Percentiles rank a stretch among this genome's conserved stretches.
phyloP scores from a whole-genome alignment of 2,113 vertebrate species.

The Callaeas wilsoni region DNA sequence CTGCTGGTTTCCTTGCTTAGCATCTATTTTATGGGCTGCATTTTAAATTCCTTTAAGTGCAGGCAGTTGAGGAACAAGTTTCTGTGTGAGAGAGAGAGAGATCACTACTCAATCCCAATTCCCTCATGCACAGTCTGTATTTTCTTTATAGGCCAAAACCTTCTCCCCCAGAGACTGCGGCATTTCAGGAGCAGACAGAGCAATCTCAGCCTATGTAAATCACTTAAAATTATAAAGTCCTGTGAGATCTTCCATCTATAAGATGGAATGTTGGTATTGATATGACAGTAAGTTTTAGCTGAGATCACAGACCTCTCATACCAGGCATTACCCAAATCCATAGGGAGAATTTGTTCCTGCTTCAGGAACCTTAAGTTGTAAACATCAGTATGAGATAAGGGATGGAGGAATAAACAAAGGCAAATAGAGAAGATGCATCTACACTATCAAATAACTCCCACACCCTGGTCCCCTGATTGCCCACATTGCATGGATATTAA shows the following conservation, averaged over 20 bases:
- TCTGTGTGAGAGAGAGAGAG: not conserved
- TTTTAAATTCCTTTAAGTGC: slow-evolving; percentile 61
- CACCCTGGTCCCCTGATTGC: not conserved
- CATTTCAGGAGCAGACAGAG: slow-evolving; percentile 13
- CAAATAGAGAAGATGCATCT: not conserved
- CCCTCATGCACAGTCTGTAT: not conserved
- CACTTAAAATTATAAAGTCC: not conserved
- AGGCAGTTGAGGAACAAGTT: slow-evolving; percentile 40
- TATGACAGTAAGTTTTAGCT: not conserved
- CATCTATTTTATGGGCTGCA: slow-evolving; percentile 43
- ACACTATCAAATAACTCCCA: not conserved
- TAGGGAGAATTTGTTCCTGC: not conserved
- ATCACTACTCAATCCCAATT: slow-evolving; percentile 21
- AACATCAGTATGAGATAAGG: not conserved
- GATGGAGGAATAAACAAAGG: not conserved
- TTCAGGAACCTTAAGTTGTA: not conserved
- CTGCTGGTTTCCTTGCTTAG: slow-evolving; percentile 47
- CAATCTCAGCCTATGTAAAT: not conserved
- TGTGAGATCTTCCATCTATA: not conserved
- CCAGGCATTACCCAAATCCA: not conserved
- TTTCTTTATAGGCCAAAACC: not conserved
- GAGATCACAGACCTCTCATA: not conserved
- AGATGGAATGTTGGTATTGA: not conserved
- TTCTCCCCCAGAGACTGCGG: not conserved
- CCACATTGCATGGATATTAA: not conserved